Percentiles rank a stretch among this genome's conserved stretches.
Conservation (phyloP, 2,113 vertebrate species). For the Ammodramus savannarum region DNA sequence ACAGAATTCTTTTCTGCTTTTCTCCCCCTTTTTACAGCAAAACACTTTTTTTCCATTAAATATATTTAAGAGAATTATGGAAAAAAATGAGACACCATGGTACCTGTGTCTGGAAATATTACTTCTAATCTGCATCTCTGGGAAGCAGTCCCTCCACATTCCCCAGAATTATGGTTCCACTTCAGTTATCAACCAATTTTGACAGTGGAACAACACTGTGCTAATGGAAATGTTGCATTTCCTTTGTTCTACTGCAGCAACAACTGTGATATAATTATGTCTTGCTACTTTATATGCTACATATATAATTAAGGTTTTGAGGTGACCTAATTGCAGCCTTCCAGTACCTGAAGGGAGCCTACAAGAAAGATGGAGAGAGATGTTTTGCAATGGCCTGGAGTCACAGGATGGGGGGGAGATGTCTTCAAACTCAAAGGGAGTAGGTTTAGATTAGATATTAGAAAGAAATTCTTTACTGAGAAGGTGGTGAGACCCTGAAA, state of each 20-base stretch:
- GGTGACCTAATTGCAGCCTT: not conserved
- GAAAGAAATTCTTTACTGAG: not conserved
- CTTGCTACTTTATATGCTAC: not conserved
- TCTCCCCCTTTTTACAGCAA: rapidly evolving
- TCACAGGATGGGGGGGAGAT: no score
- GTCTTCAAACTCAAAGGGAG: not conserved
- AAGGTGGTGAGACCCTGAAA: not conserved
- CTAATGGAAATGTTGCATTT: not conserved
- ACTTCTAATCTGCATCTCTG: not conserved
- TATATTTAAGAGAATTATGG: not conserved
- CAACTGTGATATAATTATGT: not conserved
- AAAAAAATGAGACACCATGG: not conserved
- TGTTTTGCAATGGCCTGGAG: not conserved
- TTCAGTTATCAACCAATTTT: not conserved
- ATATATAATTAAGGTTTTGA: not conserved
- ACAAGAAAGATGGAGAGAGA: not conserved
- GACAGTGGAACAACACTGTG: not conserved
- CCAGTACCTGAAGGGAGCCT: not conserved
- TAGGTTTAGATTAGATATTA: not conserved
- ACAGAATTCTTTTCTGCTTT: not conserved
- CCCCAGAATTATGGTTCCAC: not conserved
- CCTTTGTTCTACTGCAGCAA: not conserved
- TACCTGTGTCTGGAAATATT: not conserved
- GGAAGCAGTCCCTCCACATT: not conserved
- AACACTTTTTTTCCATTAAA: not conserved